phyloP scores from a whole-genome alignment of 2,113 vertebrate species.

The Petrocephalus zakoni region DNA sequence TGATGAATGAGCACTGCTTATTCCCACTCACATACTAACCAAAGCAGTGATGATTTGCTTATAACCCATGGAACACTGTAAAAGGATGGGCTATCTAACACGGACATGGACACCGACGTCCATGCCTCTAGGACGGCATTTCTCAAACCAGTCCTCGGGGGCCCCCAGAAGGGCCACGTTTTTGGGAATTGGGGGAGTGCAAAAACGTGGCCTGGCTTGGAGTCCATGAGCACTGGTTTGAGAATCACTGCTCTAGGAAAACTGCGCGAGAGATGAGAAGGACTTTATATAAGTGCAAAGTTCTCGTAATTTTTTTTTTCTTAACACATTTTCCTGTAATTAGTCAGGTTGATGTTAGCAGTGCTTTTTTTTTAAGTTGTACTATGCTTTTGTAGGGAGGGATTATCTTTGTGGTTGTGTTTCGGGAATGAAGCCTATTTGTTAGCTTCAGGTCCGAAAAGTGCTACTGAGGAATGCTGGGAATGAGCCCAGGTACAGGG shows the following conservation, averaged over 20 bases:
- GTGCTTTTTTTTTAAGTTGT: not conserved
- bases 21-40: not conserved
- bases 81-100: not conserved
- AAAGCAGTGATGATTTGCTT: not conserved
- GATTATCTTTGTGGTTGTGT: not conserved
- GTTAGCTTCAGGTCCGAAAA: not conserved
- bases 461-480: not conserved
- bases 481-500: not conserved
- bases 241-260: not conserved
- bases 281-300: not conserved
- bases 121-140: not conserved
- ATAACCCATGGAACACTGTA: not conserved
- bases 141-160: too few species aligned
- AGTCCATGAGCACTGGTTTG: too few species aligned
- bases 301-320: not conserved
- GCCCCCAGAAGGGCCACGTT: too few species aligned
- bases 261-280: not conserved
- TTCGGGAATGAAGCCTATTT: not conserved
- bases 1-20: not conserved
- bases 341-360: not conserved
- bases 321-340: not conserved
- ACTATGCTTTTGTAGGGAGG: not conserved
- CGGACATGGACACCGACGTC: not conserved
- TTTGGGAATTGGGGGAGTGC: too few species aligned
- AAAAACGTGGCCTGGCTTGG: too few species aligned